Evolutionary conservation across 2,113 vertebrate species (phyloP).

Genomic region (Herpetotheres cachinnans): DNA sequence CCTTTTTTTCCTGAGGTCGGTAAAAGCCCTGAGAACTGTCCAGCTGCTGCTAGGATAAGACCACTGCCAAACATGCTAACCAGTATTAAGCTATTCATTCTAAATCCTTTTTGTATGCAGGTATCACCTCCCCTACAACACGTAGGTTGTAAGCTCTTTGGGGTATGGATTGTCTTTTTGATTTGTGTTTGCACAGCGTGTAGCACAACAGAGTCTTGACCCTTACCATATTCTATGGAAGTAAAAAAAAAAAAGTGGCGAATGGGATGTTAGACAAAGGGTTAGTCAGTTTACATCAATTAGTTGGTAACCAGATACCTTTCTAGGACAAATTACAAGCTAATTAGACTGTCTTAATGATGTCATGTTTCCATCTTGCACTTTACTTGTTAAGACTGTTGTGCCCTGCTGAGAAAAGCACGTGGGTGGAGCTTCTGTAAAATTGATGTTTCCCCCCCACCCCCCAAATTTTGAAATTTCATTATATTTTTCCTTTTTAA

Average conservation of each 20-base stretch:
- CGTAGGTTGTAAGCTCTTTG: neutral
- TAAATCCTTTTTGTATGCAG: slow-evolving; percentile 35
- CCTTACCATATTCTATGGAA: slow-evolving; percentile 24
- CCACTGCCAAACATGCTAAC: neutral
- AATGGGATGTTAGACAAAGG: slow-evolving; percentile 44
- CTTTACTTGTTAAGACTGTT: slow-evolving; percentile 13
- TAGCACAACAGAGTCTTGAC: slow-evolving; percentile 56
- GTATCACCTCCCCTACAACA: slow-evolving; percentile 17
- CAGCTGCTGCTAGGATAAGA: neutral
- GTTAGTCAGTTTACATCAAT: slow-evolving; percentile 66
- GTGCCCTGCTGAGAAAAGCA: slow-evolving; percentile 36
- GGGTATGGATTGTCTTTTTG: slow-evolving; percentile 24
- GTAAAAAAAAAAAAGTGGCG: neutral
- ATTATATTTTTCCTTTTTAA: neutral
- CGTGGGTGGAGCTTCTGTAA: neutral
- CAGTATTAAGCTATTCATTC: neutral
- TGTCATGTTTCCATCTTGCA: slow-evolving; percentile 55
- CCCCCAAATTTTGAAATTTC: neutral
- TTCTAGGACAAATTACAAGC: slow-evolving; percentile 45
- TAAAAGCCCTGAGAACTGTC: neutral
- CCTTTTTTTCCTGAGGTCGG: neutral
- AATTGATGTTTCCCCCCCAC: neutral
- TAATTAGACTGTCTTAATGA: slow-evolving; percentile 61
- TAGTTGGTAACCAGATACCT: slow-evolving; percentile 53
- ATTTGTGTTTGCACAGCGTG: slow-evolving; percentile 37